Conservation (phyloP, 1,140 invertebrate genomes). For the Drosophila lini region DNA sequence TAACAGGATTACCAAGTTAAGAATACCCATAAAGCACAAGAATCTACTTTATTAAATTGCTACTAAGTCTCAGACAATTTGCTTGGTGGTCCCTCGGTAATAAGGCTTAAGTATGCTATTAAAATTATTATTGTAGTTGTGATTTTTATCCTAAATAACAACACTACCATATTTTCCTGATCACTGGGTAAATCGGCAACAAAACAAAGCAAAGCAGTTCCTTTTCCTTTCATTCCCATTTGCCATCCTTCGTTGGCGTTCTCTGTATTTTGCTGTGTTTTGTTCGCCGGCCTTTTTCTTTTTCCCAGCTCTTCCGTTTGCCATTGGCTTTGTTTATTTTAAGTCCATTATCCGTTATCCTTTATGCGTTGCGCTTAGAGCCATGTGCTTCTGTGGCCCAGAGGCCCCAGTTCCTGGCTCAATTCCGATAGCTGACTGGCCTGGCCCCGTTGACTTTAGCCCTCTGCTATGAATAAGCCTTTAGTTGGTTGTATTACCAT, state of each 20-base stretch:
- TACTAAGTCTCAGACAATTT: slow-evolving; percentile 6
- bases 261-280: slow-evolving; percentile 37
- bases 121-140: slow-evolving; percentile 10
- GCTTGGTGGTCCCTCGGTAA: not conserved
- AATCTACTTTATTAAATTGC: slow-evolving; percentile 4
- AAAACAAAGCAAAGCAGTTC: slow-evolving; percentile 31
- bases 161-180: slow-evolving; percentile 15
- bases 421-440: slow-evolving; percentile 1
- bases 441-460: slow-evolving; percentile 37
- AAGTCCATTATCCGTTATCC: slow-evolving; percentile 75
- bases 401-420: slow-evolving; percentile 19
- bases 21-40: not conserved
- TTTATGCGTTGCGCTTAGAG: slow-evolving; percentile 59
- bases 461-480: slow-evolving; percentile 21
- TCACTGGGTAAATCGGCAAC: slow-evolving; percentile 42
- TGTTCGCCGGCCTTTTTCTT: slow-evolving; percentile 33
- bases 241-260: slow-evolving; percentile 25
- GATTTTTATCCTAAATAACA: slow-evolving; percentile 10
- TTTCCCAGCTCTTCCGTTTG: slow-evolving; percentile 43
- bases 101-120: slow-evolving; percentile 6
- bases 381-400: slow-evolving; percentile 44
- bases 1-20: not conserved
- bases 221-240: slow-evolving; percentile 18
- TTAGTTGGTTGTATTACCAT: slow-evolving; percentile 24
- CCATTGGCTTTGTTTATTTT: slow-evolving; percentile 62